Evolutionary conservation across 2,113 vertebrate genomes (phyloP).

Genomic region (Esox niger): DNA sequence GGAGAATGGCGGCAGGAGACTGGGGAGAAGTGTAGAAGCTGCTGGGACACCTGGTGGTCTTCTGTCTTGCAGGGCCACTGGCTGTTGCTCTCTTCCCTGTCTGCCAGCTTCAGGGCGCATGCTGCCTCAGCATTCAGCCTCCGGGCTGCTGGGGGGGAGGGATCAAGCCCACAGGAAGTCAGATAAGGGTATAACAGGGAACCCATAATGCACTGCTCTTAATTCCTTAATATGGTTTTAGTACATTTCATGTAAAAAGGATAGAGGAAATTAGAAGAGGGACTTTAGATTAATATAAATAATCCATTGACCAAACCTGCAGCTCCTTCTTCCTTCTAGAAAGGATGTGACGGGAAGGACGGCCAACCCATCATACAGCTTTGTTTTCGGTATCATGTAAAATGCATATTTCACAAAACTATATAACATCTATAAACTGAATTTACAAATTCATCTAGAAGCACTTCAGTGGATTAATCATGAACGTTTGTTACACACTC

Average conservation of each 20-base stretch:
- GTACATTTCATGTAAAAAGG: neutral
- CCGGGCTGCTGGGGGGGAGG: conserved; percentile 48
- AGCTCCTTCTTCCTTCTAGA: neutral
- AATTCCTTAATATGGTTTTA: neutral
- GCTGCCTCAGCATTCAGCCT: conserved; percentile 63
- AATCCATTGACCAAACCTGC: neutral
- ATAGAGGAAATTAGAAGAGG: neutral
- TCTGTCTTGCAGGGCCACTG: conserved; percentile 61
- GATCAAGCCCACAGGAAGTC: neutral
- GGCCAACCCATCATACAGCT: too few relatives aligned
- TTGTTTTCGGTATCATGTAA: too few relatives aligned
- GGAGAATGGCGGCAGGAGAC: conserved; percentile 20
- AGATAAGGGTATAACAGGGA: neutral
- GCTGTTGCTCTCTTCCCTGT: conserved; percentile 65
- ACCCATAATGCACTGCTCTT: neutral
- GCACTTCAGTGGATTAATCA: neutral
- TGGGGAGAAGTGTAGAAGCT: conserved; percentile 30
- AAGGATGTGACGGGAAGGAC: neutral
- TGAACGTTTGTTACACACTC: neutral
- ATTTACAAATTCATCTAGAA: neutral
- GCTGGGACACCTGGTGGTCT: conserved; percentile 31
- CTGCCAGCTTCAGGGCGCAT: conserved; percentile 60
- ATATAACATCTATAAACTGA: neutral
- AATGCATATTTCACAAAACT: too few relatives aligned
- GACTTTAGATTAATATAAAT: neutral